Conservation (phyloP, 2,797 vertebrate genomes). For the Eremophila alpestris region DNA sequence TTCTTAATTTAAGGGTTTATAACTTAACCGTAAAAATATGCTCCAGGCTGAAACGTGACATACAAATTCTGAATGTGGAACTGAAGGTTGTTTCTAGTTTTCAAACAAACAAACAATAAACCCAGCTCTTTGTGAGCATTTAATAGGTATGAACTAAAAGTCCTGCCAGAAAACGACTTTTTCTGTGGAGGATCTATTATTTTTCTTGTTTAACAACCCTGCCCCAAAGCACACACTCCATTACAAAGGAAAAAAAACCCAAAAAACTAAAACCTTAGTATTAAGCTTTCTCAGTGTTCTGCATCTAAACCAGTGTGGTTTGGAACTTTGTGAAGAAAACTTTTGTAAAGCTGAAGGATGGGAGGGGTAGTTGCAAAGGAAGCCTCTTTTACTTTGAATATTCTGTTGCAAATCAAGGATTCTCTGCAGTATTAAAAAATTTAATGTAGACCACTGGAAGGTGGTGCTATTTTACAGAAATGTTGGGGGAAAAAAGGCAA, state of each 20-base stretch:
- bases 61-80: background rate
- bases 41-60: background rate
- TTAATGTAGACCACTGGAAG: background rate
- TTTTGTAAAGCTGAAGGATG: background rate
- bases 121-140: background rate
- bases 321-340: background rate
- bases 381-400: background rate
- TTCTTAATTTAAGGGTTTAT: constrained; percentile 28
- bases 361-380: background rate
- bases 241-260: background rate
- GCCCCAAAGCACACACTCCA: background rate
- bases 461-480: background rate
- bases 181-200: background rate
- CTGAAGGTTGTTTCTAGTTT: background rate
- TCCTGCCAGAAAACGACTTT: background rate
- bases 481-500: background rate
- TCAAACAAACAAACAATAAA: background rate
- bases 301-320: background rate
- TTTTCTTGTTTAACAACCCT: background rate
- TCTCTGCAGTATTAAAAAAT: constrained; percentile 19
- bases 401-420: background rate
- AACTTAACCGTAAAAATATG: background rate
- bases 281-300: background rate
- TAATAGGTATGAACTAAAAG: constrained; percentile 4
- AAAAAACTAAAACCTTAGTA: background rate